These are phyloP conservation scores for Mimumesa dahlbomi DNA, from an alignment of 2,888 invertebrate species.

Conservation along the genomic window DNA sequence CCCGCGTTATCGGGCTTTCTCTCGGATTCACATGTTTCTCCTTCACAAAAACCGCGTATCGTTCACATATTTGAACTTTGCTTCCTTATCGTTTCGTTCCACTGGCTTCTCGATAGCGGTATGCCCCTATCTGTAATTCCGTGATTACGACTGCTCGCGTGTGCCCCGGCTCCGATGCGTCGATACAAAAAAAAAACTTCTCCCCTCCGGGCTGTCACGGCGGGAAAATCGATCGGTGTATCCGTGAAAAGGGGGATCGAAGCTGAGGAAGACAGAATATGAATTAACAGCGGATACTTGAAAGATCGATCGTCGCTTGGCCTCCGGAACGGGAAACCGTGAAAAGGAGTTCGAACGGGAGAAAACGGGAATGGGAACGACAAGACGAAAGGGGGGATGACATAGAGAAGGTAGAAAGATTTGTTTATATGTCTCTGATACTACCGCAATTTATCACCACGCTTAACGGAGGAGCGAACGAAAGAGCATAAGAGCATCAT, in stretches of 20 bases:
- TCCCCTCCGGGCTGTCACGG: conserved; percentile 37
- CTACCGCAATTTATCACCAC: conserved; percentile 43
- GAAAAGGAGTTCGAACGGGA: not conserved
- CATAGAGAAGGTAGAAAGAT: conserved; percentile 32
- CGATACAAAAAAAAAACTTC: conserved; percentile 8
- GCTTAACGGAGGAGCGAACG: conserved; percentile 17
- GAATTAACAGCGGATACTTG: conserved; percentile 28
- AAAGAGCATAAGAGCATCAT: conserved; percentile 1
- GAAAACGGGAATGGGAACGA: not conserved
- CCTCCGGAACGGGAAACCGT: not conserved
- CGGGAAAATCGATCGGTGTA: conserved; percentile 22
- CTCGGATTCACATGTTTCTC: too few relatives aligned
- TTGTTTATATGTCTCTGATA: conserved; percentile 52
- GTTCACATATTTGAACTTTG: too few relatives aligned
- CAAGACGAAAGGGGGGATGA: not conserved
- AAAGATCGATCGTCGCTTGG: conserved; percentile 31
- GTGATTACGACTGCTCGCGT: not conserved
- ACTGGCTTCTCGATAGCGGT: not conserved
- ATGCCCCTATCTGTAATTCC: not conserved
- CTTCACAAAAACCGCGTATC: too few relatives aligned
- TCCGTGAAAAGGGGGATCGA: conserved; percentile 1
- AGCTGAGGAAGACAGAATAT: conserved; percentile 1
- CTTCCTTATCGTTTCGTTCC: not conserved
- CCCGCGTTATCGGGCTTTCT: too few relatives aligned
- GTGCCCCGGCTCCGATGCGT: conserved; percentile 1